Percentiles rank a stretch among this genome's conserved stretches.
These are phyloP conservation scores for Takifugu bimaculatus DNA, from an alignment of 2,113 vertebrate genomes.

Conservation along the genomic window DNA sequence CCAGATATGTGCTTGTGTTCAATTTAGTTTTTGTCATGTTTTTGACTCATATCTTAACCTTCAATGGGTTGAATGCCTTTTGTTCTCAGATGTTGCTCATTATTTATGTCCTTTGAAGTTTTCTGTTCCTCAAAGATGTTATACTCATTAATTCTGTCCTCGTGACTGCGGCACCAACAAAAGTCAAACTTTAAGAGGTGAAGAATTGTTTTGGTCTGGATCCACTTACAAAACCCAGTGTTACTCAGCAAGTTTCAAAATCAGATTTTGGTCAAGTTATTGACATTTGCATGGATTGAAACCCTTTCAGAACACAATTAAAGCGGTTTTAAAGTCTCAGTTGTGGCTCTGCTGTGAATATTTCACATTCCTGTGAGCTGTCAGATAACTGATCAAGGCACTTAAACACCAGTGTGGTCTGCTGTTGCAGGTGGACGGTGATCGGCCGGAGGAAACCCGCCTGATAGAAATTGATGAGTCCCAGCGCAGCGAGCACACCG, in stretches of 20 bases:
- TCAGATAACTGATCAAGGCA: neutral
- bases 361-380: neutral
- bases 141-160: too few species aligned
- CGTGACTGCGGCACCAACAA: too few species aligned
- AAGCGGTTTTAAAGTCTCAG: too few species aligned
- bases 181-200: too few species aligned
- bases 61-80: neutral
- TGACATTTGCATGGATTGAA: too few species aligned
- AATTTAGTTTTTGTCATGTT: neutral
- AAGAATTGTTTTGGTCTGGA: too few species aligned
- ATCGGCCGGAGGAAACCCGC: slow-evolving; percentile 82
- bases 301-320: too few species aligned
- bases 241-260: too few species aligned
- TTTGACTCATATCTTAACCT: neutral
- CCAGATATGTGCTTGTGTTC: too few species aligned
- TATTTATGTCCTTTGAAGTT: neutral
- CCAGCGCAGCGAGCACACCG: slow-evolving; percentile 95
- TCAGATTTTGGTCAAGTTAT: too few species aligned
- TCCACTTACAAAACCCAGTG: too few species aligned
- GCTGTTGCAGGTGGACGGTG: slow-evolving; percentile 81
- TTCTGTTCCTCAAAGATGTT: too few species aligned
- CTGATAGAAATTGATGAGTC: slow-evolving; percentile 95
- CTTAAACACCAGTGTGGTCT: neutral
- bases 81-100: neutral
- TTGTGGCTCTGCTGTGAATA: neutral